Evolutionary conservation across 2,113 vertebrate genomes (phyloP).

Genomic region (Conger conger): DNA sequence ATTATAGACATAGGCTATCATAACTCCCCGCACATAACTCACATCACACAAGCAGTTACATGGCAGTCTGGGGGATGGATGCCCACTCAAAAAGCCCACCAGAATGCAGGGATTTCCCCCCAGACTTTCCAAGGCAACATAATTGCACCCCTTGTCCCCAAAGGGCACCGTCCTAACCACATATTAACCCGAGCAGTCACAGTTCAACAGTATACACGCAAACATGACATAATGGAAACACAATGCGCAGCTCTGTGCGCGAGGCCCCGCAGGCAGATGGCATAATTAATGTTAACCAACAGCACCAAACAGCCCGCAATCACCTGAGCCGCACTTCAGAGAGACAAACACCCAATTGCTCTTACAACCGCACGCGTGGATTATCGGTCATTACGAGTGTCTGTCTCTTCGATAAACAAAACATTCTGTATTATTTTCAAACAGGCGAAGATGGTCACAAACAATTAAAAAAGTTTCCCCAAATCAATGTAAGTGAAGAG

Average conservation of each 20-base stretch:
- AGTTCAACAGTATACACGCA: background rate
- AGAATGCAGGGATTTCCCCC: background rate
- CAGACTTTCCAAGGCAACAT: background rate
- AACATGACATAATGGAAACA: conserved; percentile 11
- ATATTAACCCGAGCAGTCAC: conserved; percentile 2
- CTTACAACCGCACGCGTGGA: background rate
- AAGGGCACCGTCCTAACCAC: background rate
- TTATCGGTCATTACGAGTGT: background rate
- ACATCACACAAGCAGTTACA: background rate
- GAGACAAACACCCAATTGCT: background rate
- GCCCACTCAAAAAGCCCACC: background rate
- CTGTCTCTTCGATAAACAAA: background rate
- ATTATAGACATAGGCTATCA: background rate
- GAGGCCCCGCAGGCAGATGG: background rate
- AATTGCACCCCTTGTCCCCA: background rate
- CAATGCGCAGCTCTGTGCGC: background rate
- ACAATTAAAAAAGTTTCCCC: too few relatives aligned
- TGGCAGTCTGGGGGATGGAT: background rate
- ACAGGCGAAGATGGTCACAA: background rate
- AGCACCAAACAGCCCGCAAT: background rate
- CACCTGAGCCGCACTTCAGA: background rate
- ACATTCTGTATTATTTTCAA: background rate
- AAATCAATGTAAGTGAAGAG: background rate
- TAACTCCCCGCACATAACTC: background rate
- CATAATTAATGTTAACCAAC: background rate